A percentile compares a stretch with the other conserved stretches of the same genome.
Evolutionary conservation across 1,140 invertebrate species (phyloP).

Genomic region (Bombus pyrosoma): DNA sequence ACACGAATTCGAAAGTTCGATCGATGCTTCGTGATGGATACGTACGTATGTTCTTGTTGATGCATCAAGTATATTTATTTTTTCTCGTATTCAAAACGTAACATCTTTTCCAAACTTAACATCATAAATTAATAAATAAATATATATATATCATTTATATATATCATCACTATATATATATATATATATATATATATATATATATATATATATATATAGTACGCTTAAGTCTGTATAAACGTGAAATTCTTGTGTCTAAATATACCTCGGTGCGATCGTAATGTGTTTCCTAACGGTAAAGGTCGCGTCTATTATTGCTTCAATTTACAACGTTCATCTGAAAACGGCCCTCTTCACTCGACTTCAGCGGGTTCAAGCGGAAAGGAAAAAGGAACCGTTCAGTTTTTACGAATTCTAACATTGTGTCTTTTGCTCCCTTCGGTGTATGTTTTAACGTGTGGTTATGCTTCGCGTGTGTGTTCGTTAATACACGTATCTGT

Average conservation of each 20-base stretch:
- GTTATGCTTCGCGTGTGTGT: neutral
- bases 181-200: conserved; percentile 66
- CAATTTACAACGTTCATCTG: conserved; percentile 73
- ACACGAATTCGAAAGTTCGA: conserved; percentile 36
- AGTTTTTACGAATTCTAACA: conserved; percentile 30
- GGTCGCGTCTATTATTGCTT: conserved; percentile 75
- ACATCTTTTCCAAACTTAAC: conserved; percentile 76
- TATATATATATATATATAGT: conserved; percentile 57
- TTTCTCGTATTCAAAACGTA: conserved; percentile 68
- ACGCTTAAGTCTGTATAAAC: conserved; percentile 63
- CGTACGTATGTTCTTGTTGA: conserved; percentile 67
- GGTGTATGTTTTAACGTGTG: conserved; percentile 5
- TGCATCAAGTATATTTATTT: conserved; percentile 70
- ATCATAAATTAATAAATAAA: conserved; percentile 79
- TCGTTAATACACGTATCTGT: neutral
- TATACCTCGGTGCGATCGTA: conserved; percentile 38
- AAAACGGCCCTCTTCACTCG: conserved; percentile 39
- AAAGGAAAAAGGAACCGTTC: conserved; percentile 33
- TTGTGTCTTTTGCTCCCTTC: conserved; percentile 64
- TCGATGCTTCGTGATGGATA: conserved; percentile 57
- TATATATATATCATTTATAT: conserved; percentile 74
- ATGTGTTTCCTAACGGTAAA: conserved; percentile 59
- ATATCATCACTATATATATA: conserved; percentile 54
- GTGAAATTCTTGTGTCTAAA: conserved; percentile 54
- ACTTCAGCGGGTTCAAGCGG: neutral